phyloP scores from a whole-genome alignment of 2,113 vertebrate genomes.

The Trematomus loennbergii region DNA sequence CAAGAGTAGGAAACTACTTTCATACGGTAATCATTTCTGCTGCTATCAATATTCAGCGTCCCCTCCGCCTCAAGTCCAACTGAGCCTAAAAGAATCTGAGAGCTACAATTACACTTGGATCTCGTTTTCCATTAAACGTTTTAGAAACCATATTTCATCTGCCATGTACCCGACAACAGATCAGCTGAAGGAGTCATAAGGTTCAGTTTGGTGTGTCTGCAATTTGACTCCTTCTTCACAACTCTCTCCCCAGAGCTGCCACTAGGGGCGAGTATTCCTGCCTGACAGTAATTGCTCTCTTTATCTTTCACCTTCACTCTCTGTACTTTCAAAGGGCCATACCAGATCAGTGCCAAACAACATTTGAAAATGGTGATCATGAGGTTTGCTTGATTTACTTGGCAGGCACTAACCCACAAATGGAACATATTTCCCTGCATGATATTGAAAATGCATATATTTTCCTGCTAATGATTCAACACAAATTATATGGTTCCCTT shows the following conservation, averaged over 20 bases:
- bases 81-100: constrained; percentile 22
- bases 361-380: constrained; percentile 31
- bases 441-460: not conserved
- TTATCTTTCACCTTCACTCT: constrained; percentile 21
- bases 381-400: constrained; percentile 31
- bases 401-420: constrained; percentile 1
- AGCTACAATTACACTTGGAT: constrained; percentile 19
- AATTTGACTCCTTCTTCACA: not conserved
- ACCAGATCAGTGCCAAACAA: constrained; percentile 30
- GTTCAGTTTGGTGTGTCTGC: not conserved
- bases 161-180: not conserved
- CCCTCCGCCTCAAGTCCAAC: constrained; percentile 36
- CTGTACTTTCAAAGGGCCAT: constrained; percentile 24
- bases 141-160: constrained; percentile 15
- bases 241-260: constrained; percentile 59
- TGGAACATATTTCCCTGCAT: constrained; percentile 11
- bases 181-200: not conserved
- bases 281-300: constrained; percentile 90
- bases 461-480: not conserved
- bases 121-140: constrained; percentile 22
- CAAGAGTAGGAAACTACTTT: constrained; percentile 4
- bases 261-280: constrained; percentile 91
- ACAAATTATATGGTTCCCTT: not conserved
- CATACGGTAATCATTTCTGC: constrained; percentile 23
- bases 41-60: constrained; percentile 61